These are phyloP conservation scores for Ophioderma brevispina DNA, from an alignment of 35 echinoderm and acorn worm genomes.

Conservation along the genomic window DNA sequence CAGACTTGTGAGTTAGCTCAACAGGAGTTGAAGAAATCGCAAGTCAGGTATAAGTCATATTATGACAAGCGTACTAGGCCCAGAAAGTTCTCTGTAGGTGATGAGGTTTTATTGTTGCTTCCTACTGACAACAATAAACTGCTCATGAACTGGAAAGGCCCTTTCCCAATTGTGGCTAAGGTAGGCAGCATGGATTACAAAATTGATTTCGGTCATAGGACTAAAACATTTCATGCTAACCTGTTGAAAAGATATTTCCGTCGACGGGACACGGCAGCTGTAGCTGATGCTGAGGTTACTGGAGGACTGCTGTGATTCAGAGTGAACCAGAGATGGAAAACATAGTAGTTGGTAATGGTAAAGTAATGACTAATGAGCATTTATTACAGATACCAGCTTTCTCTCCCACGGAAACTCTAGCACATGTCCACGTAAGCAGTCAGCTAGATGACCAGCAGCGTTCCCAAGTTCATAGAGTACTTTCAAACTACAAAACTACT, in stretches of 20 bases:
- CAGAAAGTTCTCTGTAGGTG: slow-evolving; percentile 31
- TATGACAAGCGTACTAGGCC: slow-evolving; percentile 18
- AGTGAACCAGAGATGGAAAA: slow-evolving; percentile 32
- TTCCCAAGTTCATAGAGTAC: too few relatives aligned
- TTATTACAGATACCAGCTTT: too few relatives aligned
- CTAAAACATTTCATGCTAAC: too few relatives aligned
- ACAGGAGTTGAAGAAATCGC: too few relatives aligned
- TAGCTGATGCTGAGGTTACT: not conserved
- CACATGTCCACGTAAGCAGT: not conserved
- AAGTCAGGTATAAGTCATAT: slow-evolving; percentile 49
- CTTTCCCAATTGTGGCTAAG: too few relatives aligned
- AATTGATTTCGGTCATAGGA: too few relatives aligned
- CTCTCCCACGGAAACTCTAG: too few relatives aligned
- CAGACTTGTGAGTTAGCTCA: slow-evolving; percentile 57
- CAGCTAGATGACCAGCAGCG: slow-evolving; percentile 29
- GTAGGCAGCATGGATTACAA: too few relatives aligned
- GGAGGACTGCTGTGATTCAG: slow-evolving; percentile 17
- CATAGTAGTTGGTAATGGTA: slow-evolving; percentile 17
- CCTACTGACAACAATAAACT: slow-evolving; percentile 49
- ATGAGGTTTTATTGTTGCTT: slow-evolving; percentile 43
- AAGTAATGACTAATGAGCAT: slow-evolving; percentile 33
- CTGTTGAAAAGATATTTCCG: too few relatives aligned
- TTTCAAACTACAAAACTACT: slow-evolving; percentile 22
- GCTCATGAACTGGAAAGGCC: too few relatives aligned
- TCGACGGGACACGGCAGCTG: not conserved